A percentile compares a stretch with the other conserved stretches of the same genome.
These are phyloP conservation scores for Notechis scutatus DNA, from an alignment of 2,113 vertebrate species.

Conservation along the genomic window DNA sequence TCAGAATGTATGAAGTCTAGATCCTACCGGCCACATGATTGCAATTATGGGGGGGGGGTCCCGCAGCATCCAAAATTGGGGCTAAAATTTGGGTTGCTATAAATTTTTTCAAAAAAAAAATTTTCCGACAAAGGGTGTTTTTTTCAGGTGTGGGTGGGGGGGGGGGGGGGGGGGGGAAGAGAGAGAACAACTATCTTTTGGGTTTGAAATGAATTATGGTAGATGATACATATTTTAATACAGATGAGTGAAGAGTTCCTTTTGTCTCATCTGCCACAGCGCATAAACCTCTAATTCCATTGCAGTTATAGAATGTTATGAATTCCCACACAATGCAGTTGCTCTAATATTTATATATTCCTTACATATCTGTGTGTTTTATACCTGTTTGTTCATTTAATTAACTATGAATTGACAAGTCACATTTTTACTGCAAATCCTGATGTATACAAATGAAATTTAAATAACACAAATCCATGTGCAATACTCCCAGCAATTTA, in stretches of 20 bases:
- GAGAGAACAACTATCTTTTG: no score
- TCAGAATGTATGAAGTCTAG: neutral
- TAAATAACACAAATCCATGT: neutral
- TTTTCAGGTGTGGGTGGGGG: neutral
- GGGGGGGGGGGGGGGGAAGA: rapidly evolving
- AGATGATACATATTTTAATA: neutral
- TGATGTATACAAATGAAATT: neutral
- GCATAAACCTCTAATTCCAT: neutral
- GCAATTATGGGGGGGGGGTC: neutral
- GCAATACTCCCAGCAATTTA: neutral
- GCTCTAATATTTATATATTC: neutral
- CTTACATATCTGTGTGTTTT: neutral
- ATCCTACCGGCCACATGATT: neutral
- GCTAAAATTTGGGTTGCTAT: neutral
- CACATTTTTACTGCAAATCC: neutral
- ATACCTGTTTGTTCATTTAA: neutral
- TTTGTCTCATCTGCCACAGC: neutral
- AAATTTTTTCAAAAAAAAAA: neutral
- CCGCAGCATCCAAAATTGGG: neutral
- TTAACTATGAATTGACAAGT: neutral
- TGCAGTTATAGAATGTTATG: neutral
- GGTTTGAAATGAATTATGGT: neutral
- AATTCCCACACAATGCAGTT: neutral
- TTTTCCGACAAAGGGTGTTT: neutral
- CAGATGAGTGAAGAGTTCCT: neutral